phyloP scores from a whole-genome alignment of 2,113 vertebrate genomes.

The Entelurus aequoreus region DNA sequence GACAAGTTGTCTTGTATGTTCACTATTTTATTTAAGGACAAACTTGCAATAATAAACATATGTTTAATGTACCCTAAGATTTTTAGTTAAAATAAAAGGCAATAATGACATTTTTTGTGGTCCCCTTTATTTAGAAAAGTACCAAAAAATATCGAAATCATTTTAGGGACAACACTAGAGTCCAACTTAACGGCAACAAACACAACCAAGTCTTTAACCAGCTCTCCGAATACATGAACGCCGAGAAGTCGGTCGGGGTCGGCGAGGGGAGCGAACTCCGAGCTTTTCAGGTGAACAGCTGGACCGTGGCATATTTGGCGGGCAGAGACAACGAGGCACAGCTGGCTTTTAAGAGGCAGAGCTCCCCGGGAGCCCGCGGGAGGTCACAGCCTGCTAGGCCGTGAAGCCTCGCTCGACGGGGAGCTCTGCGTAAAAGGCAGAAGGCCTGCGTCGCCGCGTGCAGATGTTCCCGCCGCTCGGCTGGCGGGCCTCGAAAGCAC shows the following conservation, averaged over 20 bases:
- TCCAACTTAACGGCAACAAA: conserved; percentile 28
- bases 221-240: conserved; percentile 46
- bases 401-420: conserved; percentile 63
- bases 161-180: neutral
- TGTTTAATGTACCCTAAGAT: too few relatives aligned
- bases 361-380: conserved; percentile 66
- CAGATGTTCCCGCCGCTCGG: conserved; percentile 70
- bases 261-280: conserved; percentile 43
- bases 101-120: too few relatives aligned
- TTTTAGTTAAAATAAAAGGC: too few relatives aligned
- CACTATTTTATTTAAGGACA: too few relatives aligned
- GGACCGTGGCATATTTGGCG: conserved; percentile 73
- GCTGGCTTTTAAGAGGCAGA: conserved; percentile 77
- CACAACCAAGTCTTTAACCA: conserved; percentile 34
- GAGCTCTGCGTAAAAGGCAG: conserved; percentile 63
- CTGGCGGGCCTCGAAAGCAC: conserved; percentile 53
- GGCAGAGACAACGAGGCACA: conserved; percentile 67
- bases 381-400: conserved; percentile 75
- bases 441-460: conserved; percentile 66
- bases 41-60: too few relatives aligned
- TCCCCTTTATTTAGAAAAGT: too few relatives aligned
- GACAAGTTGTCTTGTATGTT: too few relatives aligned
- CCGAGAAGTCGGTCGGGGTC: conserved; percentile 7
- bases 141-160: too few relatives aligned
- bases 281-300: conserved; percentile 74